These are phyloP conservation scores for Benitochromis conjunctus DNA, from an alignment of 2,113 vertebrate species.

Conservation along the genomic window DNA sequence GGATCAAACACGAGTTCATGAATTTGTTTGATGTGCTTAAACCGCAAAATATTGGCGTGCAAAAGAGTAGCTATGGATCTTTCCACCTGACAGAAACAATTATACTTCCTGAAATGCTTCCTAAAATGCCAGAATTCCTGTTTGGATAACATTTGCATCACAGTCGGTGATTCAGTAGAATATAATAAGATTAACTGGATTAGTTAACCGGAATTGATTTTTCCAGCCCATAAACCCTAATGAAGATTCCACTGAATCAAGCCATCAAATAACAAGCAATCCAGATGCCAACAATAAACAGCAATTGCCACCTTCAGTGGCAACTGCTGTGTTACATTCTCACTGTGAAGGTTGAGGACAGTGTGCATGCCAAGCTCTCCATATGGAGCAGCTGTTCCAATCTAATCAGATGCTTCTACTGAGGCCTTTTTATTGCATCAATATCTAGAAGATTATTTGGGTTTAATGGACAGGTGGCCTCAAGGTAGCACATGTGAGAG, in stretches of 20 bases:
- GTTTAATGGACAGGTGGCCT: constrained; percentile 29
- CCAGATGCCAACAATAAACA: neutral
- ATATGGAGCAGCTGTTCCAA: constrained; percentile 30
- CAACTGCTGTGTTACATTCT: neutral
- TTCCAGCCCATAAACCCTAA: neutral
- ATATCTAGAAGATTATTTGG: constrained; percentile 34
- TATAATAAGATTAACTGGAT: neutral
- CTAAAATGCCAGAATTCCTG: neutral
- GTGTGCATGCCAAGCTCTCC: neutral
- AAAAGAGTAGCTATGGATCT: neutral
- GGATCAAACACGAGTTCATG: neutral
- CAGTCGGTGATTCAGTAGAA: neutral
- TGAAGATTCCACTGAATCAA: neutral
- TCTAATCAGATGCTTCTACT: constrained; percentile 20
- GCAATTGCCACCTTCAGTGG: neutral
- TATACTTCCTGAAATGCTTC: neutral
- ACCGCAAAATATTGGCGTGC: neutral
- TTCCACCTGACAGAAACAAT: neutral
- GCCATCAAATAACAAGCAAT: neutral
- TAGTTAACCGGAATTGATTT: neutral
- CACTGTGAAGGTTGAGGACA: neutral
- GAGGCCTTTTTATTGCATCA: constrained; percentile 46
- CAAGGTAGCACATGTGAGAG: neutral
- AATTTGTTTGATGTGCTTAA: neutral
- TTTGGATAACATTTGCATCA: neutral